Evolutionary conservation across 1,140 invertebrate species (phyloP).

Genomic region (Meteorus sp.): DNA sequence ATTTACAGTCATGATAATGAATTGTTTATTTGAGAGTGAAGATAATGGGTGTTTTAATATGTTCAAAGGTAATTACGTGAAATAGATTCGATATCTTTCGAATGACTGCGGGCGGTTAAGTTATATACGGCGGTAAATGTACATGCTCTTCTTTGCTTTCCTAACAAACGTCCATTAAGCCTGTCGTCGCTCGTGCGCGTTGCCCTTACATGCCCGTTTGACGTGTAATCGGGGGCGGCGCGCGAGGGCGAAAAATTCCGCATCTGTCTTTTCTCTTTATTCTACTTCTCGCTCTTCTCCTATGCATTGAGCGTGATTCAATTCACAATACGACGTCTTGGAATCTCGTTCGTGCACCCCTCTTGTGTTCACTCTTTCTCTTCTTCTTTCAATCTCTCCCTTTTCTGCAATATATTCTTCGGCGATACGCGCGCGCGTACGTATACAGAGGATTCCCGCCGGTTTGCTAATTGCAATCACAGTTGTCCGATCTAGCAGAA

Average conservation of each 20-base stretch:
- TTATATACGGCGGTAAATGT: conserved; percentile 10
- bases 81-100: conserved; percentile 46
- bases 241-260: conserved; percentile 23
- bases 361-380: too few species aligned
- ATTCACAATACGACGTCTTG: too few species aligned
- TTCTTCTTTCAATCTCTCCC: too few species aligned
- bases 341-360: too few species aligned
- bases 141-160: conserved; percentile 28
- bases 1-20: too few species aligned
- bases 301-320: too few species aligned
- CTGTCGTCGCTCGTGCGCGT: conserved; percentile 28
- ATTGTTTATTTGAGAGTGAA: too few species aligned
- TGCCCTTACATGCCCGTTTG: conserved; percentile 21
- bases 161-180: conserved; percentile 48
- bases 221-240: conserved; percentile 41
- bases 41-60: not conserved
- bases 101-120: conserved; percentile 31
- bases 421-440: too few species aligned
- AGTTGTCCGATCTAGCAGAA: conserved; percentile 28
- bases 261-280: not conserved
- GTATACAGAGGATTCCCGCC: conserved; percentile 36
- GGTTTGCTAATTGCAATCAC: conserved; percentile 49
- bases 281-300: not conserved
- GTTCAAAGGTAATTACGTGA: conserved; percentile 38
- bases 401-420: too few species aligned